phyloP scores from a whole-genome alignment of 2,113 vertebrate genomes.

The Lamprotornis superbus region DNA sequence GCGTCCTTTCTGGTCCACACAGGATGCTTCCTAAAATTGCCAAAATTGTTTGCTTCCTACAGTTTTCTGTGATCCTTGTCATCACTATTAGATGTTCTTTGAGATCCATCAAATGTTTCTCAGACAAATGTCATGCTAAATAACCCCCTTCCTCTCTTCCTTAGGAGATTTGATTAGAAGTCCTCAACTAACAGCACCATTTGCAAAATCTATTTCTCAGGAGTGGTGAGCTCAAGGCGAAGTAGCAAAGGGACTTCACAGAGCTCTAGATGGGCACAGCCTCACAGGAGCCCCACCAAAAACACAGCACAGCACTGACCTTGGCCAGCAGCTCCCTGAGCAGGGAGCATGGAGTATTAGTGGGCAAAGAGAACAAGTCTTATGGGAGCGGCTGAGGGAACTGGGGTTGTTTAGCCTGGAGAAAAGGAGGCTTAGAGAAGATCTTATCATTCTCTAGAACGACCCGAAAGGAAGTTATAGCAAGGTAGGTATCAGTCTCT shows the following conservation, averaged over 20 bases:
- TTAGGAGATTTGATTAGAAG: neutral
- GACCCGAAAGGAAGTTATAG: neutral
- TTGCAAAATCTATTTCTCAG: neutral
- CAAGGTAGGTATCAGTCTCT: neutral
- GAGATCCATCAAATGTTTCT: rapidly evolving
- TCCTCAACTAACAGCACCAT: neutral
- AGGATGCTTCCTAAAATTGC: neutral
- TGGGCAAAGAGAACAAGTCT: neutral
- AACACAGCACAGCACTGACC: neutral
- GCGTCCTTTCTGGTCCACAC: neutral
- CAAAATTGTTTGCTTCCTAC: neutral
- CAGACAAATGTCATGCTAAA: neutral
- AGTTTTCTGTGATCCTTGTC: neutral
- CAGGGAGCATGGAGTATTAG: neutral
- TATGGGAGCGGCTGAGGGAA: neutral
- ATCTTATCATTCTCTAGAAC: neutral
- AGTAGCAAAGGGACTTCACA: neutral
- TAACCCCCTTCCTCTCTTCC: neutral
- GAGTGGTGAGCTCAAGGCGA: neutral
- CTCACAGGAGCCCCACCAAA: neutral
- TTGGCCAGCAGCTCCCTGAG: neutral
- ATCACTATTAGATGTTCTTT: neutral
- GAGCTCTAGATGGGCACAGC: neutral
- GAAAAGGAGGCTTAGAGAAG: neutral
- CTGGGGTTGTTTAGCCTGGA: neutral